These are phyloP conservation scores for Hylaea fasciaria DNA, from an alignment of 2,888 invertebrate genomes.

Conservation along the genomic window DNA sequence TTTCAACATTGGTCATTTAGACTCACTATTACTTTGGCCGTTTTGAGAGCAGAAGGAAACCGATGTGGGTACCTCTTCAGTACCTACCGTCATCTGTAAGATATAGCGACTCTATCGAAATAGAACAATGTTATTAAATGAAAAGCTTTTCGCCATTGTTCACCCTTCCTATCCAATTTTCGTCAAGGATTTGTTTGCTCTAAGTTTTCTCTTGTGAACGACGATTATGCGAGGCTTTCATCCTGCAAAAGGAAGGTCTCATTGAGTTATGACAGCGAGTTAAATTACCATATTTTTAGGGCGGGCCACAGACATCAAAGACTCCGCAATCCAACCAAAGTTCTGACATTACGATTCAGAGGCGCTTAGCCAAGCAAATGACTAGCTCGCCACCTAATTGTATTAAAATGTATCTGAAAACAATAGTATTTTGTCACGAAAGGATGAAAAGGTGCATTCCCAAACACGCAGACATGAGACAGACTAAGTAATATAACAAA, in stretches of 20 bases:
- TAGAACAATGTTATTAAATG: conserved; percentile 15
- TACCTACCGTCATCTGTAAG: not conserved
- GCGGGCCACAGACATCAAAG: no score
- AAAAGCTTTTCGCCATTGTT: conserved; percentile 25
- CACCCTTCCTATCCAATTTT: conserved; percentile 27
- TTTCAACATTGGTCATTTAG: not conserved
- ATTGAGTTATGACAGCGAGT: conserved; percentile 18
- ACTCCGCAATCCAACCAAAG: no score
- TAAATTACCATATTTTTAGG: conserved; percentile 4
- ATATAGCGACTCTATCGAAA: conserved; percentile 1
- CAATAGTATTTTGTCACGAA: conserved; percentile 3
- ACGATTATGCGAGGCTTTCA: conserved; percentile 15
- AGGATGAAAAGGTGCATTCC: conserved; percentile 1
- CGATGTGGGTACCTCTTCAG: not conserved
- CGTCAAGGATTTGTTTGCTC: conserved; percentile 25
- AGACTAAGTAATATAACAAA: conserved; percentile 14
- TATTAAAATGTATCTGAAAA: conserved; percentile 1
- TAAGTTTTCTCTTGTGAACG: conserved; percentile 23
- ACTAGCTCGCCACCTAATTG: not conserved
- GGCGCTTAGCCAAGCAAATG: no score
- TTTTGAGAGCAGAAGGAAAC: not conserved
- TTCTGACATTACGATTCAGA: no score
- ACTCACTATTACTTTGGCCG: not conserved
- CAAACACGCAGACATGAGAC: no score
- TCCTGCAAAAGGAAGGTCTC: conserved; percentile 11